These are phyloP conservation scores for Sorex maritimensis DNA, from an alignment of 2,797 vertebrate genomes.

Conservation along the genomic window DNA sequence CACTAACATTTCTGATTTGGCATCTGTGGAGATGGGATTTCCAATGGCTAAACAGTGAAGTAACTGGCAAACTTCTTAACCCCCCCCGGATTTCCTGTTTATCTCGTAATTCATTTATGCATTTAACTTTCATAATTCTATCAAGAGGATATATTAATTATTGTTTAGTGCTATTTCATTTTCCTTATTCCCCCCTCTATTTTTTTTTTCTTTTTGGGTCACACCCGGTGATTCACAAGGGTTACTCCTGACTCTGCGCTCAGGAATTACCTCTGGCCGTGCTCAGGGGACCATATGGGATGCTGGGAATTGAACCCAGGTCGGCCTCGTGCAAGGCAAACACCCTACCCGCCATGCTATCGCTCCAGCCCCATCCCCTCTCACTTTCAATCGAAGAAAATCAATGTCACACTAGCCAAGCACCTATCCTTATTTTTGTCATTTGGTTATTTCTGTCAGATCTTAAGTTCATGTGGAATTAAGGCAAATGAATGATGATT, in stretches of 20 bases:
- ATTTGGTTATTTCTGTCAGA: neutral
- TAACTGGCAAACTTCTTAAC: neutral
- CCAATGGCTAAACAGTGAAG: constrained; percentile 23
- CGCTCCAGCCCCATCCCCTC: neutral
- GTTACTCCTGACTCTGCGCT: too few relatives aligned
- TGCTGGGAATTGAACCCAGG: too few relatives aligned
- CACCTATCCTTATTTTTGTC: neutral
- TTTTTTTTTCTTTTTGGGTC: too few relatives aligned
- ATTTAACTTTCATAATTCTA: neutral
- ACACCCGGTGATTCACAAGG: too few relatives aligned
- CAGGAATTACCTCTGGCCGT: too few relatives aligned
- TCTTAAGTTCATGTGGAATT: neutral
- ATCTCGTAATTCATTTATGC: neutral
- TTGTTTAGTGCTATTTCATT: neutral
- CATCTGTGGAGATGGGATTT: constrained; percentile 12
- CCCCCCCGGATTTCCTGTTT: neutral
- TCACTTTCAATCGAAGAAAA: constrained; percentile 17
- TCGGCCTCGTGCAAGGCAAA: too few relatives aligned
- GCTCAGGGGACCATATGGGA: too few relatives aligned
- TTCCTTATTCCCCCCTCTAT: neutral
- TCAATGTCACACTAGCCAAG: neutral
- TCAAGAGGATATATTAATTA: neutral
- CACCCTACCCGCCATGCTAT: neutral
- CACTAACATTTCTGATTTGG: neutral
- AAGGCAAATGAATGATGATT: constrained; percentile 3